These are phyloP conservation scores for Hydra vulgaris DNA, from an alignment of 30 jellyfish, hydroid and myxozoan genomes.

Conservation along the genomic window DNA sequence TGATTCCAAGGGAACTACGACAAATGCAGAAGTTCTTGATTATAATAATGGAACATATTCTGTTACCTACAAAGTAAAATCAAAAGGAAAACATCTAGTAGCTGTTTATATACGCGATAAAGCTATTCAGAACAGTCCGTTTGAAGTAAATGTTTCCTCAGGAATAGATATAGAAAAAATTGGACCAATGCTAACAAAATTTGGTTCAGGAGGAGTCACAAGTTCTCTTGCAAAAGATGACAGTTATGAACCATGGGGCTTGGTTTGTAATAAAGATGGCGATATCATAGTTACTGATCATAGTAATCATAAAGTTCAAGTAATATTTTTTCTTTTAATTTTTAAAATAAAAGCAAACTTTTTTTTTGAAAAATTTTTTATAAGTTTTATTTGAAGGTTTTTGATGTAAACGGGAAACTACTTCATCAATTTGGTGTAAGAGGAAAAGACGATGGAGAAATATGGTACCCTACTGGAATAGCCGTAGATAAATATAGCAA, in stretches of 20 bases:
- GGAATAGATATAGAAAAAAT: constrained; percentile 68
- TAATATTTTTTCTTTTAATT: not conserved
- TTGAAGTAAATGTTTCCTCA: constrained; percentile 65
- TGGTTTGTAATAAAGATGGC: constrained; percentile 55
- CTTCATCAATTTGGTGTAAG: constrained; percentile 69
- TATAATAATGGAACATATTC: constrained; percentile 60
- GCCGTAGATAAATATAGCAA: constrained; percentile 67
- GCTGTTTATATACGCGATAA: constrained; percentile 58
- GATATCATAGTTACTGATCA: constrained; percentile 72
- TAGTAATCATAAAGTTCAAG: constrained; percentile 80
- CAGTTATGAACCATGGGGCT: constrained; percentile 97
- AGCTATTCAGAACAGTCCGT: constrained; percentile 73
- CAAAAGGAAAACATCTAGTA: constrained; percentile 51
- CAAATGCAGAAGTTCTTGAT: constrained; percentile 64
- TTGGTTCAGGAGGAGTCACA: constrained; percentile 73
- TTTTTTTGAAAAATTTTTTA: not conserved
- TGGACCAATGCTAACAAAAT: constrained; percentile 80
- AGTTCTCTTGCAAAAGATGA: constrained; percentile 49
- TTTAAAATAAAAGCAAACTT: not conserved
- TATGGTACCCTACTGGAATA: constrained; percentile 96
- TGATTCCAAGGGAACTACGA: constrained; percentile 36
- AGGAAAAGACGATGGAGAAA: constrained; percentile 93
- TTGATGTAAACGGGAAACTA: constrained; percentile 80
- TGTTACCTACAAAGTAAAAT: constrained; percentile 45
- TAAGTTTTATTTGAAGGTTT: constrained; percentile 32